Evolutionary conservation across 2,797 vertebrate genomes (phyloP), one percentile per base, ranked within the genome.

Genomic region (Alouatta caraya): DNA sequence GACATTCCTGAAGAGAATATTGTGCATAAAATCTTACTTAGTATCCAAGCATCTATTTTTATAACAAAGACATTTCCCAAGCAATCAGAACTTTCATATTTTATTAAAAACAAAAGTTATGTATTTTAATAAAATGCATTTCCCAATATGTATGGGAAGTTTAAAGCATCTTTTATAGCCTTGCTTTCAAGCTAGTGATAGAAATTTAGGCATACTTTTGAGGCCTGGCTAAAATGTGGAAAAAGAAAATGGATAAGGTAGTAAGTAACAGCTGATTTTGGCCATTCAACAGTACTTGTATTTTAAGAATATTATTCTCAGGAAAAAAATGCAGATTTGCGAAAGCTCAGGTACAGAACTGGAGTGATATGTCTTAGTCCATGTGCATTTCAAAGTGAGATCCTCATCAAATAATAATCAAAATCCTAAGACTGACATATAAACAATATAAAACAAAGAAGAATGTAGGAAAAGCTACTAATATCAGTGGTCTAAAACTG

Each of bases 31-130:
- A 88, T 96, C 97, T 97, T 93, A 57, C 88, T 76, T 50, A 88
- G 30, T 86, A 95, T 92, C 94, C 94, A 86, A 90, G 26, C 30
- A 93, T 59, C 57, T 80, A 73, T 70, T 97, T 93, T 98, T 93
- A 92, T 85, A 93, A 94, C 39, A 96, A 97, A 98, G 83, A 72
- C 24, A 94, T 82, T 98, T 98, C 94, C 39, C 87, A 97, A 84
- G 26, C 59, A 95, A 88, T 97, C 84, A 91, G 95, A 97, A 91
- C 1, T 94, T 96, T 15, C 61, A 95, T 94, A 88, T 55, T 61
- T 95, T 21, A 89, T 67, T 61, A 93, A 95, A 91, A 88, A 17
- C 13, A 93, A 73, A 42, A 8, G 17, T 88, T 87, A 14, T 57
- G 1, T 76, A 44, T 84, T 92, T 95, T 86, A 90, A 91, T 86